Percentiles rank a stretch among this genome's conserved stretches.
Evolutionary conservation across 2,888 invertebrate genomes (phyloP).

Genomic region (Lithosia quadra): DNA sequence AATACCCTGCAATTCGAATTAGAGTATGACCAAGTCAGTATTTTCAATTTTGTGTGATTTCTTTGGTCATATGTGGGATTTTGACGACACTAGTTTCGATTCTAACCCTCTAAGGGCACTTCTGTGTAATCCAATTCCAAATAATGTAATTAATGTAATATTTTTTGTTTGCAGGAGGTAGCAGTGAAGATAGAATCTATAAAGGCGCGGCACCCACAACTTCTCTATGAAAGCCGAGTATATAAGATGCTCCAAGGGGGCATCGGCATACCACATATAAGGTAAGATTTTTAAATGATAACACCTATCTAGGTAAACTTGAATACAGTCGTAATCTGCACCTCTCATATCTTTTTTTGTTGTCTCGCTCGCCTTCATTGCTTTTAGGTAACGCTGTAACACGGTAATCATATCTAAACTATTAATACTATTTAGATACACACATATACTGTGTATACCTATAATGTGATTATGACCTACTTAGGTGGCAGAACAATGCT

Average conservation of each 20-base stretch:
- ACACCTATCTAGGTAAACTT: no score
- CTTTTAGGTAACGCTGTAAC: no score
- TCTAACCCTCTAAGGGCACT: neutral
- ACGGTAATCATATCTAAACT: neutral
- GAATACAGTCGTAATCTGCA: no score
- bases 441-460: no score
- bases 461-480: no score
- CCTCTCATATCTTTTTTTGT: no score
- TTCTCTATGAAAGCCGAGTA: slow-evolving; percentile 99
- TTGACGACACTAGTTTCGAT: neutral
- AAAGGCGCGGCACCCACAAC: slow-evolving; percentile 98
- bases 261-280: slow-evolving; percentile 98
- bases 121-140: neutral
- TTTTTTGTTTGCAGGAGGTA: slow-evolving; percentile 92
- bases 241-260: slow-evolving; percentile 99
- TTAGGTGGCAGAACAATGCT: neutral
- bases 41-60: no score
- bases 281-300: slow-evolving; percentile 82
- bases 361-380: no score
- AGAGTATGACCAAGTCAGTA: no score
- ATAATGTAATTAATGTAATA: neutral
- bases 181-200: slow-evolving; percentile 99
- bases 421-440: no score
- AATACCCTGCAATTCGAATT: no score
- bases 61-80: no score